Conservation (phyloP, 2,888 invertebrate genomes). For the Luffia ferchaultella region DNA sequence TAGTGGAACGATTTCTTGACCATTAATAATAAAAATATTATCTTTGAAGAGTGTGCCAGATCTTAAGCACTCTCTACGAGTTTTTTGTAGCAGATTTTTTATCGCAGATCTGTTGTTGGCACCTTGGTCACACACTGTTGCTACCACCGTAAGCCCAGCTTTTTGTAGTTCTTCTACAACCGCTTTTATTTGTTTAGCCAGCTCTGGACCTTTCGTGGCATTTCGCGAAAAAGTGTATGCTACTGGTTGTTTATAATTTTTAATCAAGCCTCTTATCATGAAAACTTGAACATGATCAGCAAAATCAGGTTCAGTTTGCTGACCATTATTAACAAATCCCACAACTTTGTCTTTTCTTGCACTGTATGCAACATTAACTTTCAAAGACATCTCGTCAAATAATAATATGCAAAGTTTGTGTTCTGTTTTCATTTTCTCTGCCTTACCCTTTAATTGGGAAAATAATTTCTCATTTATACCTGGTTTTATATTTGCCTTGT, state of each 20-base stretch:
- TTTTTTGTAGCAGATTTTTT: not conserved
- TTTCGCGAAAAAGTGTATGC: slow-evolving; percentile 10
- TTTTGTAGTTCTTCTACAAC: slow-evolving; percentile 4
- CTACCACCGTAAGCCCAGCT: slow-evolving; percentile 18
- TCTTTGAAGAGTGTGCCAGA: not conserved
- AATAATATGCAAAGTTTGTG: not conserved
- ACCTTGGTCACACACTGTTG: slow-evolving; percentile 23
- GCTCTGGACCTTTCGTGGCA: not conserved
- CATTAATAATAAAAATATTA: not conserved
- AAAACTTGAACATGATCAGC: slow-evolving; percentile 4
- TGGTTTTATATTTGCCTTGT: not conserved
- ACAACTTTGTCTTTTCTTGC: not conserved
- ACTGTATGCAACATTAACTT: not conserved
- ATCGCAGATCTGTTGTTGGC: slow-evolving; percentile 15
- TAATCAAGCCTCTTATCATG: slow-evolving; percentile 15
- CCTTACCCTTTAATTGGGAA: not conserved
- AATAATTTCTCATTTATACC: not conserved
- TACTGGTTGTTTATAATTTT: slow-evolving; percentile 20
- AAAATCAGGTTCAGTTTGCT: not conserved
- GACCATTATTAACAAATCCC: slow-evolving; percentile 17
- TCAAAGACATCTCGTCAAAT: not conserved
- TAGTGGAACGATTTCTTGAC: not conserved
- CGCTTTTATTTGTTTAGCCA: slow-evolving; percentile 10
- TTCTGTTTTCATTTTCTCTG: not conserved
- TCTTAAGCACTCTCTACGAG: not conserved